Evolutionary conservation across 2,888 invertebrate genomes (phyloP).

Genomic region (Sarcophaga rosellei): DNA sequence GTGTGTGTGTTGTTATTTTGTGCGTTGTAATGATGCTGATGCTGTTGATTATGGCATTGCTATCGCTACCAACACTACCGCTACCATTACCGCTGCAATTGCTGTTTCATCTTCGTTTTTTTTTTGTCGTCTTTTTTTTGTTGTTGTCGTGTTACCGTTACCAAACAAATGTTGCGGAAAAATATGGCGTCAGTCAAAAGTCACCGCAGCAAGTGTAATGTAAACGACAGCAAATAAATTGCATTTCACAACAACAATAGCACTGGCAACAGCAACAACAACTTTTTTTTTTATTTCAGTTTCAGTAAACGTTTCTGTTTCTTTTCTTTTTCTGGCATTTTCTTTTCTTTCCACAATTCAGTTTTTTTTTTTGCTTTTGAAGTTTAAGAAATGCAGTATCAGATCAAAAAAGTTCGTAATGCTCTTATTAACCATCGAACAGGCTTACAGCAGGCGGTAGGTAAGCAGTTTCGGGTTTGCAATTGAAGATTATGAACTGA

Average conservation of each 20-base stretch:
- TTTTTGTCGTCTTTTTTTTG: neutral
- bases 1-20: neutral
- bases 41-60: neutral
- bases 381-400: constrained; percentile 30
- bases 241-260: constrained; percentile 72
- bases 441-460: too few relatives aligned
- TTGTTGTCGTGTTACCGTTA: constrained; percentile 47
- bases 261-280: constrained; percentile 3
- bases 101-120: neutral
- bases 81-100: neutral
- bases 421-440: neutral
- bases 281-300: constrained; percentile 22
- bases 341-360: neutral
- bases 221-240: constrained; percentile 79
- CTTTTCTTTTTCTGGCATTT: too few relatives aligned
- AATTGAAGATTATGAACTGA: too few relatives aligned
- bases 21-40: constrained; percentile 37
- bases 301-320: neutral
- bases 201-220: constrained; percentile 76
- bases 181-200: constrained; percentile 79
- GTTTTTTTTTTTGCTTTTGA: neutral
- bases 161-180: constrained; percentile 76
- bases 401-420: constrained; percentile 37
- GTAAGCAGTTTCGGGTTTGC: too few relatives aligned
- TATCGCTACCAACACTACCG: neutral